These are phyloP conservation scores for Strigamia crassipes DNA, from an alignment of 2,888 invertebrate genomes.

Conservation along the genomic window DNA sequence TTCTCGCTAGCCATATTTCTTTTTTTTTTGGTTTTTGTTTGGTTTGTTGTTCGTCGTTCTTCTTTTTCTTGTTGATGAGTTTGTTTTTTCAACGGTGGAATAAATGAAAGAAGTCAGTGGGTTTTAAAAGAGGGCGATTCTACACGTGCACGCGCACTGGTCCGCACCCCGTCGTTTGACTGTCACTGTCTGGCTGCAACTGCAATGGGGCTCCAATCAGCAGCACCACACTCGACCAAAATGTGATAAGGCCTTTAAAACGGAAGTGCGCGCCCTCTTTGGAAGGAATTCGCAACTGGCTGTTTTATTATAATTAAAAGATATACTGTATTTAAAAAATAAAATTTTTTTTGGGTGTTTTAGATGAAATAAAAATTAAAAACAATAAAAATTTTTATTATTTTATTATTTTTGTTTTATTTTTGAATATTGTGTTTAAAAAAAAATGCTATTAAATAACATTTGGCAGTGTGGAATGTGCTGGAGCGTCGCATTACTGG, in stretches of 20 bases:
- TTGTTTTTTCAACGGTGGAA: neutral
- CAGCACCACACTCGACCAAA: neutral
- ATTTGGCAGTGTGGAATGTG: neutral
- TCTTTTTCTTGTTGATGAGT: too few species aligned
- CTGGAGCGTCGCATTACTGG: neutral
- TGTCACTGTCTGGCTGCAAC: neutral
- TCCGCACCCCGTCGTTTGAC: conserved; percentile 13
- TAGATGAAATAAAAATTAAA: too few species aligned
- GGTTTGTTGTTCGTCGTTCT: too few species aligned
- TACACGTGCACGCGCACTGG: neutral
- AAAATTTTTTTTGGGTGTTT: too few species aligned
- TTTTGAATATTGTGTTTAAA: too few species aligned
- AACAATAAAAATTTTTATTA: too few species aligned
- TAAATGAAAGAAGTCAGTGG: neutral
- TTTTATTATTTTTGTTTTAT: too few species aligned
- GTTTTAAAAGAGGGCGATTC: neutral
- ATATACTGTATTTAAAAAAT: too few species aligned
- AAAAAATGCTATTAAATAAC: too few species aligned
- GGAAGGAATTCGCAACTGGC: too few species aligned
- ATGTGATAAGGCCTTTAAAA: neutral
- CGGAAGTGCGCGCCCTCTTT: neutral
- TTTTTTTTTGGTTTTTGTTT: conserved; percentile 19
- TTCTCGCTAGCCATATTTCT: neutral
- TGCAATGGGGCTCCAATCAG: neutral
- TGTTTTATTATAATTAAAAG: too few species aligned